Evolutionary conservation across 2,888 invertebrate genomes (phyloP), one percentile per base, ranked within the genome.

Genomic region (Sesia apiformis): DNA sequence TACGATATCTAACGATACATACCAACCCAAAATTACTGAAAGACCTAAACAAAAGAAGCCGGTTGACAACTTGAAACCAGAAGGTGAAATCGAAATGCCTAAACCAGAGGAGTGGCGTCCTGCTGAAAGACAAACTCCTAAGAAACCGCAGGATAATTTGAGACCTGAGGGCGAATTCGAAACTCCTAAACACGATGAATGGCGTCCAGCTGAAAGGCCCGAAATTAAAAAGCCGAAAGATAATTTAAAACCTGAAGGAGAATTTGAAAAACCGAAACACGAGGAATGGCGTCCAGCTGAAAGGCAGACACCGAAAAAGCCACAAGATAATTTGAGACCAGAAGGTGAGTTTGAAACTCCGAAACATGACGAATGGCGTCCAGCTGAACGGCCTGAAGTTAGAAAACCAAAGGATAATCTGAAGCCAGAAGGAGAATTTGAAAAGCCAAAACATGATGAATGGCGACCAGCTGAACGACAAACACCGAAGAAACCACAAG

Each of bases 181-280:
- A 55, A 64, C 70, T 7, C 88, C 85, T 0, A 74, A 78, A 55
- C 72, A 74, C 51, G 71, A 72, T 7, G 62, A 67, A 52, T 79
- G 76, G 64, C 60, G 65, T 3, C 81, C 80, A 52, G 84, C 77
- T 63, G 80, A 85, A 54, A 70, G 73, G 52, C 74, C 69, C 4
- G 64, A 58, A 23, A 62, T 57, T 4, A 64, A 58, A 5, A 72
- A 65, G 55, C 73, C 74, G 0, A 52, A 65, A 51, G 74, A 75
- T 58, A 93, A 92, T 62, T 68, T 93, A 0, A 78, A 77, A 53
- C 90, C 91, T 0, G 93, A 93, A 72, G 92, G 92, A 4, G 90
- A 91, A 6, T 92, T 93, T 63, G 90, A 87, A 4, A 42, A 74
- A 7, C 89, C 84, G 1, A 71, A 75, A 52, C 77, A 72, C 49